Evolutionary conservation across 1,140 invertebrate genomes (phyloP).

Genomic region (Platyscapa corneri): DNA sequence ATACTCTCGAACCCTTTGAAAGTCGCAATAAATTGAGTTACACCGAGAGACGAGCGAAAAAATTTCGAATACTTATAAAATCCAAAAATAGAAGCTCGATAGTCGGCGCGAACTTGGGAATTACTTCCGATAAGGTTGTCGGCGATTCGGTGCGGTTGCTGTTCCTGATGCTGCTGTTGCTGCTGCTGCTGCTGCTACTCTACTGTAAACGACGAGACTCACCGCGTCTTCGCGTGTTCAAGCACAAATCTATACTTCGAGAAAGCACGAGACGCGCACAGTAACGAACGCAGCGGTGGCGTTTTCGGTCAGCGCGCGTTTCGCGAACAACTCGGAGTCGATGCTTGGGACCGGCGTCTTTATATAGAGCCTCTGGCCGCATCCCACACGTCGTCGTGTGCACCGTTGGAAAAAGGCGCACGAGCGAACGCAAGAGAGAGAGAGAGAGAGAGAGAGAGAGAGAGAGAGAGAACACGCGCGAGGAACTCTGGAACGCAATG

Average conservation of each 20-base stretch:
- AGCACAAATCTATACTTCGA: not conserved
- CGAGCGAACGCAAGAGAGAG: slow-evolving; percentile 23
- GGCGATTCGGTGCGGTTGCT: not conserved
- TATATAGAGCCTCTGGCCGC: slow-evolving; percentile 66
- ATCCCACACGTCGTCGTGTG: slow-evolving; percentile 44
- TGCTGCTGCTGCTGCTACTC: not conserved
- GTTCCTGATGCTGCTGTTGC: not conserved
- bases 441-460: slow-evolving; percentile 27
- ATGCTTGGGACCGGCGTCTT: slow-evolving; percentile 59
- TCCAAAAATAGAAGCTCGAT: not conserved
- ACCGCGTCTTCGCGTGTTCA: not conserved
- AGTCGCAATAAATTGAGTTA: no score
- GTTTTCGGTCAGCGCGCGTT: slow-evolving; percentile 56
- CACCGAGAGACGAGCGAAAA: not conserved
- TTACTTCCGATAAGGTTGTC: not conserved
- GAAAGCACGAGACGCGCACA: not conserved
- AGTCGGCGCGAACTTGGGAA: not conserved
- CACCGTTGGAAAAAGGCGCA: slow-evolving; percentile 35
- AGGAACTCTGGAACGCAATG: not conserved
- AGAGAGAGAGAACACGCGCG: not conserved
- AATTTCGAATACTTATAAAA: not conserved
- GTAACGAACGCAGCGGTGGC: not conserved
- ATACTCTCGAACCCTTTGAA: no score
- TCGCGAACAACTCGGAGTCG: slow-evolving; percentile 61
- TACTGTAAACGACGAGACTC: not conserved